Percentiles rank a stretch among this genome's conserved stretches.
phyloP scores from a whole-genome alignment of 2,113 vertebrate genomes.

The Malaclemys terrapin region DNA sequence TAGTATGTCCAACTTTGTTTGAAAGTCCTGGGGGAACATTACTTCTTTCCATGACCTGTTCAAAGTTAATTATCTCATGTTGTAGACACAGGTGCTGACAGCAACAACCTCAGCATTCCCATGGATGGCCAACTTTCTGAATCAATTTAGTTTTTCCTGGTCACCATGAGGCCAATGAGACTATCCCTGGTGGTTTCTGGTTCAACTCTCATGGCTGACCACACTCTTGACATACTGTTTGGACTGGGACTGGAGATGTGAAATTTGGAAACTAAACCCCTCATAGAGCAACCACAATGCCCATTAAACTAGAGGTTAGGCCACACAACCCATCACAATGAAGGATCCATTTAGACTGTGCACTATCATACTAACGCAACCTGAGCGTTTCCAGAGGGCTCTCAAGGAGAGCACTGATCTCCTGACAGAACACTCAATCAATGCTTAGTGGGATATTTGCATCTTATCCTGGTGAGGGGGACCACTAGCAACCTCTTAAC shows the following conservation, averaged over 20 bases:
- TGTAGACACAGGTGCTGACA: neutral
- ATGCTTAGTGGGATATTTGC: neutral
- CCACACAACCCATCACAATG: neutral
- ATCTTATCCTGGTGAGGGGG: neutral
- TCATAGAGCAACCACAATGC: neutral
- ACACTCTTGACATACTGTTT: neutral
- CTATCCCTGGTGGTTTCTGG: neutral
- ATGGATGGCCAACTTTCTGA: neutral
- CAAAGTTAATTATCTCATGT: neutral
- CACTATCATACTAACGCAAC: neutral
- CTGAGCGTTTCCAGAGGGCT: neutral
- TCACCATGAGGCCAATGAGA: neutral
- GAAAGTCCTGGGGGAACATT: neutral
- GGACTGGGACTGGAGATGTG: neutral
- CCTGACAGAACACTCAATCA: neutral
- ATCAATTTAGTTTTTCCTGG: neutral
- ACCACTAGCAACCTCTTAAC: neutral
- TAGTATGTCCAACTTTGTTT: accelerated
- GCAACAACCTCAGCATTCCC: neutral
- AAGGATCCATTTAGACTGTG: neutral
- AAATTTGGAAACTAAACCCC: neutral
- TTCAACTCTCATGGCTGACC: accelerated
- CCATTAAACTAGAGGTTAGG: neutral
- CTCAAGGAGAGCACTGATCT: neutral
- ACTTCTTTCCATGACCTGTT: neutral